Percentiles rank a stretch among this genome's conserved stretches.
These are phyloP conservation scores for Silurus glanis DNA, from an alignment of 2,113 vertebrate species.

Conservation along the genomic window DNA sequence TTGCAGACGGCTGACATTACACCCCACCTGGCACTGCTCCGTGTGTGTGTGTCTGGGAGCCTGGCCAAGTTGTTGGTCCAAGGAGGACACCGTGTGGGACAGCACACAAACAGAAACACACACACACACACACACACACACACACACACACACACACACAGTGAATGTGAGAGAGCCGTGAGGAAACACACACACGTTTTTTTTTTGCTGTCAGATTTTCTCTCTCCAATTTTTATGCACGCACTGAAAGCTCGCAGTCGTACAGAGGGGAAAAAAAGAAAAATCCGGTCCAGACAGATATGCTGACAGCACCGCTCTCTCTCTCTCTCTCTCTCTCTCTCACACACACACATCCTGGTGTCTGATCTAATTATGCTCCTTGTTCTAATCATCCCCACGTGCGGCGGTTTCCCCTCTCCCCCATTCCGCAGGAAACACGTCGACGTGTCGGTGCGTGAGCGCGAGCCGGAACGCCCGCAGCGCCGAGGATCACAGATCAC, in stretches of 20 bases:
- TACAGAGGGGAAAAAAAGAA: neutral
- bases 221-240: conserved; percentile 21
- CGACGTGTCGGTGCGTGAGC: neutral
- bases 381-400: conserved; percentile 46
- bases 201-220: neutral
- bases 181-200: neutral
- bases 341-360: conserved; percentile 18
- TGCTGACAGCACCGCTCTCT: neutral
- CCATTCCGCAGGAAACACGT: conserved; percentile 29
- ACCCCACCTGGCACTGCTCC: neutral
- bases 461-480: conserved; percentile 25
- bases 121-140: conserved; percentile 6
- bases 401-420: neutral
- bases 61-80: conserved; percentile 11
- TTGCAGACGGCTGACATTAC: neutral
- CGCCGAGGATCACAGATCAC: conserved; percentile 38
- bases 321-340: conserved; percentile 9
- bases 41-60: neutral
- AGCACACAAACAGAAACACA: neutral
- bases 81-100: conserved; percentile 10
- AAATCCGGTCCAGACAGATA: conserved; percentile 16
- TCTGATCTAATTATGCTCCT: conserved; percentile 49
- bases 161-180: too few species aligned
- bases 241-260: conserved; percentile 3
- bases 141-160: too few species aligned